phyloP scores from a whole-genome alignment of 2,888 invertebrate species.

The Ophioninae sp. region DNA sequence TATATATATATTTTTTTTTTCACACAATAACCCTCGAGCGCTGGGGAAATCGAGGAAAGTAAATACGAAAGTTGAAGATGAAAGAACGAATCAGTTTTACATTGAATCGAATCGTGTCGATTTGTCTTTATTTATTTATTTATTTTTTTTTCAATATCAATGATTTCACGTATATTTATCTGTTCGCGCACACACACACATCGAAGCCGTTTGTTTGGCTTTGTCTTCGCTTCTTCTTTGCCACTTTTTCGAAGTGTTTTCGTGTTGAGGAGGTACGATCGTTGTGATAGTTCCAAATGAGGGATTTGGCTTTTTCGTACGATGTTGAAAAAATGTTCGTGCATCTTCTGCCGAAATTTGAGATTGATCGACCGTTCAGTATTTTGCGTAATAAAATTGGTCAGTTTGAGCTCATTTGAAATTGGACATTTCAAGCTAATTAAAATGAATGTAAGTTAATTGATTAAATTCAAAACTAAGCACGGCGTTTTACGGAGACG shows the following conservation, averaged over 20 bases:
- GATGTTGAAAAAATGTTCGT: no score
- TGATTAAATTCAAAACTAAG: no score
- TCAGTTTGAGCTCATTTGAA: no score
- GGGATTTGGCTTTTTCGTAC: no score
- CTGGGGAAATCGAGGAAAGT: constrained; percentile 49
- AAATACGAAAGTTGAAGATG: constrained; percentile 46
- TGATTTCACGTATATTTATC: constrained; percentile 61
- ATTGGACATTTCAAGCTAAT: no score
- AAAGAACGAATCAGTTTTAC: constrained; percentile 2
- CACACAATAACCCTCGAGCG: constrained; percentile 43
- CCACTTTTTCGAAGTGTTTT: constrained; percentile 1
- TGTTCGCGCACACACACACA: constrained; percentile 1
- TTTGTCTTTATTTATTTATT: constrained; percentile 19
- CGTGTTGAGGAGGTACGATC: no score
- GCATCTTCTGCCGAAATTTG: no score
- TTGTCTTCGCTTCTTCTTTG: constrained; percentile 46
- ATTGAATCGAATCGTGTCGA: constrained; percentile 46
- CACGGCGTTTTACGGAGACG: no score
- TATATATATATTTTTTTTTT: not conserved
- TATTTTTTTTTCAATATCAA: constrained; percentile 31
- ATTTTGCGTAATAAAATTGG: no score
- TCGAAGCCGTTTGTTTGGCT: constrained; percentile 41
- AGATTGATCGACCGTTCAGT: no score
- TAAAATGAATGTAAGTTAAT: no score
- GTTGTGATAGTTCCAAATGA: no score